These are phyloP conservation scores for Alethe castanea DNA, from an alignment of 2,113 vertebrate genomes.

Conservation along the genomic window DNA sequence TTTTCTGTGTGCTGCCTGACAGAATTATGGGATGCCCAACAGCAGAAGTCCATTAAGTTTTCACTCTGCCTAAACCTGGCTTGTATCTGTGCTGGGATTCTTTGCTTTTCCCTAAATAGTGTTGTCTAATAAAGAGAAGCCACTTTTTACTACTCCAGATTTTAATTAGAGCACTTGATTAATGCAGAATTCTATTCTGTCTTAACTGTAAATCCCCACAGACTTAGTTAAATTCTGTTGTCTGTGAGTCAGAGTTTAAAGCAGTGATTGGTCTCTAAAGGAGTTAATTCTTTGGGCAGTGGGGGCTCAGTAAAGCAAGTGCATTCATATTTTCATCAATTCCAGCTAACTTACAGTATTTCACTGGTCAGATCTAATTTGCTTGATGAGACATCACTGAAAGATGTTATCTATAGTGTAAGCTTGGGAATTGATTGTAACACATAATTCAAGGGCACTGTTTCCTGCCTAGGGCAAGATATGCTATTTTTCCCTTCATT, in stretches of 20 bases:
- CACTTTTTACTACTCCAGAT: background rate
- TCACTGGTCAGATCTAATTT: slow-evolving; percentile 66
- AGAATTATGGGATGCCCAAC: background rate
- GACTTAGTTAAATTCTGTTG: slow-evolving; percentile 1
- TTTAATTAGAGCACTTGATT: slow-evolving; percentile 30
- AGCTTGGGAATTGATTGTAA: slow-evolving; percentile 69
- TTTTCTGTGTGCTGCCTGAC: background rate
- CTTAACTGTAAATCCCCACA: background rate
- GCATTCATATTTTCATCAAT: slow-evolving; percentile 64
- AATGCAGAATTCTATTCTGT: background rate
- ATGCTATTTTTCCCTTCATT: slow-evolving; percentile 39
- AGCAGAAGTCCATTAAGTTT: background rate
- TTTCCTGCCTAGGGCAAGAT: slow-evolving; percentile 40
- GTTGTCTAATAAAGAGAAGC: background rate
- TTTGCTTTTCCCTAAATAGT: background rate
- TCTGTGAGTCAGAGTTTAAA: background rate
- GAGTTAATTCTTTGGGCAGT: slow-evolving; percentile 8
- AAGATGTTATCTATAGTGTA: slow-evolving; percentile 55
- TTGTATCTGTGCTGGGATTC: background rate
- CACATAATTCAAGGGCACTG: slow-evolving; percentile 57
- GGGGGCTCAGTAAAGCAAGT: slow-evolving; percentile 41
- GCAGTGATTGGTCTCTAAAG: slow-evolving; percentile 8
- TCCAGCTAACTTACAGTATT: slow-evolving; percentile 46
- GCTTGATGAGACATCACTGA: slow-evolving; percentile 63
- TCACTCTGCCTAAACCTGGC: background rate